Conservation (phyloP, 2,888 invertebrate genomes). For the Serrognathus titanus region DNA sequence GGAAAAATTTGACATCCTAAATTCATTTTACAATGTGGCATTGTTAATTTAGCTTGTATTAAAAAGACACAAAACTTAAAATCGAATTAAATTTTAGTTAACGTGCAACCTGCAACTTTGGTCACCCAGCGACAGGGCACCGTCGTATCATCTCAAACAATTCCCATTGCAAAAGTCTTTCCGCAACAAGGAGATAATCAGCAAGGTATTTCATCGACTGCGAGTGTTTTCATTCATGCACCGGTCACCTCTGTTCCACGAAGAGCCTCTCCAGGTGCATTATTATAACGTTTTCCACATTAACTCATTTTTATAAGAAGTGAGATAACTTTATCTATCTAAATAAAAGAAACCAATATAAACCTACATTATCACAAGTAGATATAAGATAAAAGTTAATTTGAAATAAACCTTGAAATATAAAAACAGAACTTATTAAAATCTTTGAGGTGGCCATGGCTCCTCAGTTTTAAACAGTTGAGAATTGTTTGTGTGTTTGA, state of each 20-base stretch:
- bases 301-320: background rate
- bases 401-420: no score
- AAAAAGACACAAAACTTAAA: no score
- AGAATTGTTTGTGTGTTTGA: slow-evolving; percentile 3
- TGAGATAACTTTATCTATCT: no score
- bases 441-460: no score
- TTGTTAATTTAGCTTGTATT: no score
- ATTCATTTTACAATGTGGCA: no score
- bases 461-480: no score
- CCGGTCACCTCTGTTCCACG: slow-evolving; percentile 37
- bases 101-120: slow-evolving; percentile 42
- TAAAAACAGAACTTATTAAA: no score
- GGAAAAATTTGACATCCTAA: no score
- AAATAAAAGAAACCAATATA: no score
- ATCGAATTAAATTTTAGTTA: slow-evolving; percentile 28
- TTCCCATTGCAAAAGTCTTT: slow-evolving; percentile 47
- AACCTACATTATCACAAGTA: no score
- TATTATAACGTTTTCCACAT: slow-evolving; percentile 20
- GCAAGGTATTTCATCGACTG: slow-evolving; percentile 30
- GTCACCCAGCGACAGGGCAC: slow-evolving; percentile 42
- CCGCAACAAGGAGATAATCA: slow-evolving; percentile 38
- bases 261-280: slow-evolving; percentile 42
- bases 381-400: no score
- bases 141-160: slow-evolving; percentile 42
- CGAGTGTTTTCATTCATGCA: slow-evolving; percentile 46